Conservation (phyloP, 2,888 invertebrate species). For the Vanessa cardui region DNA sequence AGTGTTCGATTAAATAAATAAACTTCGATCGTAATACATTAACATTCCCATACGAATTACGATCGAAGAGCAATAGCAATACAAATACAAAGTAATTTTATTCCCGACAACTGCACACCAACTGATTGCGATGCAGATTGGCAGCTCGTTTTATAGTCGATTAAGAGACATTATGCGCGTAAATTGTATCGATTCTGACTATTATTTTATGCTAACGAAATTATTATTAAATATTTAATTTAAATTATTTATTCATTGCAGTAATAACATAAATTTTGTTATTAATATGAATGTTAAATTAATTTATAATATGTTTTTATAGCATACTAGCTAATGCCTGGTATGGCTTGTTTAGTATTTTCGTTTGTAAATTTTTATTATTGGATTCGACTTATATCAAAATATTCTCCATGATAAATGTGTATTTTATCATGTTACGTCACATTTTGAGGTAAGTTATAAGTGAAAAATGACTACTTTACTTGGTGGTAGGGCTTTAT, state of each 20-base stretch:
- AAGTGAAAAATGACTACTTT: too few relatives aligned
- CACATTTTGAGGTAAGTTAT: too few relatives aligned
- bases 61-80: background rate
- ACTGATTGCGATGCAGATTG: constrained; percentile 24
- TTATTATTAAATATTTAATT: background rate
- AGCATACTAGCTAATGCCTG: too few relatives aligned
- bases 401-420: too few relatives aligned
- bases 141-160: constrained; percentile 13
- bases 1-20: background rate
- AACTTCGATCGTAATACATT: background rate
- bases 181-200: constrained; percentile 1
- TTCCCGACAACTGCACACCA: constrained; percentile 5
- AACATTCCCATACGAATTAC: constrained; percentile 1
- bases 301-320: too few relatives aligned
- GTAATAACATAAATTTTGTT: too few relatives aligned
- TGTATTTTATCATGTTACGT: too few relatives aligned
- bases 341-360: too few relatives aligned
- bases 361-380: too few relatives aligned
- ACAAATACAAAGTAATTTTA: constrained; percentile 8
- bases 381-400: too few relatives aligned
- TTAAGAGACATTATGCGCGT: constrained; percentile 1
- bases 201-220: background rate
- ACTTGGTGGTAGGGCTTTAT: too few relatives aligned
- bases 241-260: background rate
- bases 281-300: too few relatives aligned